Evolutionary conservation across 2,888 invertebrate species (phyloP).

Genomic region (Actias luna): DNA sequence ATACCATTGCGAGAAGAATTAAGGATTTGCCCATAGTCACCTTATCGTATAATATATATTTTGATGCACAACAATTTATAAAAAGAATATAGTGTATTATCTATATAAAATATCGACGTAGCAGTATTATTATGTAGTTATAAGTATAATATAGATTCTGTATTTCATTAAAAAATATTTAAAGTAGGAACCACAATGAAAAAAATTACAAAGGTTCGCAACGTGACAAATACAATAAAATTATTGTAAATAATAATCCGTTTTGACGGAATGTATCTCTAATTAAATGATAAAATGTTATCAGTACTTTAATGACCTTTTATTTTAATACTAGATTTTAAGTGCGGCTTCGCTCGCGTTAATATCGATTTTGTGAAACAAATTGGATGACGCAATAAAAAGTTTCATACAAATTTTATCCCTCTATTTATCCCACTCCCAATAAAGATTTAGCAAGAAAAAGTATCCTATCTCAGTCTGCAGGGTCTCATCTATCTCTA

Average conservation of each 20-base stretch:
- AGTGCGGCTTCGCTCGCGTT: too few relatives aligned
- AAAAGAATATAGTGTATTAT: not conserved
- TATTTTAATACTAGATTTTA: too few relatives aligned
- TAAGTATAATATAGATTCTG: too few relatives aligned
- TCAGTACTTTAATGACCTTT: not conserved
- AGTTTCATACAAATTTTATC: too few relatives aligned
- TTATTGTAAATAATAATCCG: constrained; percentile 7
- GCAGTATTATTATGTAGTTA: not conserved
- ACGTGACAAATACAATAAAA: constrained; percentile 5
- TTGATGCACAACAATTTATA: not conserved
- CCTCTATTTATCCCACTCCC: too few relatives aligned
- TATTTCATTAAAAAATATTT: not conserved
- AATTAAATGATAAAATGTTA: not conserved
- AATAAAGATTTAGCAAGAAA: too few relatives aligned
- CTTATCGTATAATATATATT: not conserved
- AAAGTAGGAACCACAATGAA: not conserved
- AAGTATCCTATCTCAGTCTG: too few relatives aligned
- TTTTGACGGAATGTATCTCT: not conserved
- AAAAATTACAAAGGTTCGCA: not conserved
- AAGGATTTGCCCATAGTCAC: constrained; percentile 50
- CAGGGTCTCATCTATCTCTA: too few relatives aligned
- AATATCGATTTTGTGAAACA: too few relatives aligned
- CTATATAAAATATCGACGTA: not conserved
- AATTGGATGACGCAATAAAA: too few relatives aligned
- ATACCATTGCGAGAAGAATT: constrained; percentile 68